phyloP scores from a whole-genome alignment of 1,140 invertebrate species.

The Hirudo medicinalis region DNA sequence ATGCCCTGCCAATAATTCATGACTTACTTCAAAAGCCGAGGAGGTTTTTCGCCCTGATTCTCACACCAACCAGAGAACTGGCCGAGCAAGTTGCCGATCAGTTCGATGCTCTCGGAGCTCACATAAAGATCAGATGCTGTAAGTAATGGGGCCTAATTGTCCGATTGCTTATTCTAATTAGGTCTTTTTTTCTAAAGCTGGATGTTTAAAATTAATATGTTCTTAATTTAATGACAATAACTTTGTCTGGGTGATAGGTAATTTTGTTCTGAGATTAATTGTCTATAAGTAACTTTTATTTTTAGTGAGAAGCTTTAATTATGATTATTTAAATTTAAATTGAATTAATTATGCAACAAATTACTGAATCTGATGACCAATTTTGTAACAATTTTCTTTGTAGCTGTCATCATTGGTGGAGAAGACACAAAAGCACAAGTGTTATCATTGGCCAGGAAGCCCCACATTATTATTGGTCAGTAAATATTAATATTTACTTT shows the following conservation, averaged over 20 bases:
- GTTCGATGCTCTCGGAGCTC: conserved; percentile 58
- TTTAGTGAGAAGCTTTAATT: not conserved
- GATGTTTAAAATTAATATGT: not conserved
- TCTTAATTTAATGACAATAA: too few relatives aligned
- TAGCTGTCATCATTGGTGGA: conserved; percentile 85
- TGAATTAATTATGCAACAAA: not conserved
- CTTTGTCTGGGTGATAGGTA: not conserved
- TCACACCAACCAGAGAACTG: conserved; percentile 92
- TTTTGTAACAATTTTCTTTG: conserved; percentile 19
- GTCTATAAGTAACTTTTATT: not conserved
- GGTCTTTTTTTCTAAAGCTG: not conserved
- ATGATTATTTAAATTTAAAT: not conserved
- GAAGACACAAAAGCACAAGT: conserved; percentile 94
- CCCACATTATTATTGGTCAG: conserved; percentile 71
- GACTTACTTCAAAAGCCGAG: conserved; percentile 56
- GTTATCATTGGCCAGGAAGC: conserved; percentile 77
- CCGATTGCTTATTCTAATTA: not conserved
- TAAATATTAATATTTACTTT: not conserved
- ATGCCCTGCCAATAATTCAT: conserved; percentile 88
- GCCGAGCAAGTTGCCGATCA: conserved; percentile 92
- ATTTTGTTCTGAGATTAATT: not conserved
- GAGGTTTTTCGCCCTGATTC: conserved; percentile 76
- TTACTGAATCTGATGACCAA: not conserved
- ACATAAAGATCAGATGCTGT: conserved; percentile 85
- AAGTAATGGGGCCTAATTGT: conserved; percentile 33